phyloP scores from a whole-genome alignment of 2,113 vertebrate species.

The Cheilinus undulatus region DNA sequence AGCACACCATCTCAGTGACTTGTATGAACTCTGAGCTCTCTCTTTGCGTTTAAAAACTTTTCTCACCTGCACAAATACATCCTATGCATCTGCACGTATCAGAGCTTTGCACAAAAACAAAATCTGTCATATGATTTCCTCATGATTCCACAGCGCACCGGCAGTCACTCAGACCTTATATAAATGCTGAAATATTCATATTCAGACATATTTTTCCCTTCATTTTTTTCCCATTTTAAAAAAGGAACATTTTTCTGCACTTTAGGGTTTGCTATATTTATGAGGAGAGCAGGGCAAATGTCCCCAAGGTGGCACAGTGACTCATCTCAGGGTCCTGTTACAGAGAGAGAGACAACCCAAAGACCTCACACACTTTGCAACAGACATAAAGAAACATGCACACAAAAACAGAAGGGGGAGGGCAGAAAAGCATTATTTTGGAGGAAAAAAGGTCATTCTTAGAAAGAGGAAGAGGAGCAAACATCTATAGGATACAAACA shows the following conservation, averaged over 20 bases:
- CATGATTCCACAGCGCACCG: conserved; percentile 50
- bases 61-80: conserved; percentile 40
- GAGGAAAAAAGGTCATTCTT: conserved; percentile 51
- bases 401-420: conserved; percentile 11
- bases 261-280: conserved; percentile 85
- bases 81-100: conserved; percentile 16
- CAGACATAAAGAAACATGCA: conserved; percentile 28
- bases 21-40: conserved; percentile 70
- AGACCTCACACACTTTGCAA: conserved; percentile 37
- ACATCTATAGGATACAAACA: no score
- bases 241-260: conserved; percentile 85
- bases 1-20: conserved; percentile 68
- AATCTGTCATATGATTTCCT: conserved; percentile 10
- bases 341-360: conserved; percentile 42
- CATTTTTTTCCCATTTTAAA: conserved; percentile 66
- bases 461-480: conserved; percentile 41
- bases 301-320: conserved; percentile 74
- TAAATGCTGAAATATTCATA: conserved; percentile 84
- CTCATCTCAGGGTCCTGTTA: conserved; percentile 71
- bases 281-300: conserved; percentile 71
- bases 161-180: conserved; percentile 66
- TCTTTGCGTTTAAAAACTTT: conserved; percentile 69
- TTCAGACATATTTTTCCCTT: conserved; percentile 68
- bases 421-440: conserved; percentile 18
- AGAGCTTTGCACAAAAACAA: conserved; percentile 37